Base-by-base conservation (phyloP, 2,888 invertebrate species). In the Schizotus pectinicornis region DNA sequence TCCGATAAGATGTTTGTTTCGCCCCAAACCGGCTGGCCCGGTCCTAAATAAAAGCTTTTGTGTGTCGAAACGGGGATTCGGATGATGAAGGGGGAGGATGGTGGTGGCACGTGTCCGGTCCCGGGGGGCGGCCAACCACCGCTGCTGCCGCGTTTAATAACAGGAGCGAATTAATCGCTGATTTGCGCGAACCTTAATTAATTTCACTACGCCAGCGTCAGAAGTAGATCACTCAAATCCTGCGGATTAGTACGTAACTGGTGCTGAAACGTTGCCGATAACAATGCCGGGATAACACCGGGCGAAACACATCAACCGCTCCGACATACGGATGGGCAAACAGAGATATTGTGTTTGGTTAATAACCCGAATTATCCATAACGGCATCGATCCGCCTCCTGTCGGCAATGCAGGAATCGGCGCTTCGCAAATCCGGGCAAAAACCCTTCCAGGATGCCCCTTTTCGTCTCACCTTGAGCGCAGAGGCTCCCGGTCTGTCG, bases 181-280 rank as follows among this genome's bases (percentile, higher is more conserved):
- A 54, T 54, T 48, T 48, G 54, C 41, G 48, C 39, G 47, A 11
- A 34, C 54, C 41, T 54, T 54, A 54, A 54, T 54, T 54, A 54
- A 48, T 54, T 54, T 54, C 41, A 39, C 38, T 22, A 22, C 36
- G 37, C 36, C 51, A 37, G 30, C 36, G 46, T 39, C 47, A 47
- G 34, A 48, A 42, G 54, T 48, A 36, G 54, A 54, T 54, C 54
- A 48, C 48, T 54, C 47, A 54, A 41, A 54, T 54, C 48, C 54
- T 14, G 9, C 13, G 54, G 54, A 54, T 54, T 48, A 54, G 54
- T 14, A 22, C 12, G 42, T 34, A 51, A 51, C 51, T 50, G 50
- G 50, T 52, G 52, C 54, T 54, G 54, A 54, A 54, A 46, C 37
- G 37, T 31, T 54, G 54, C 46, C 47, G 54, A 54, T 54, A 54